These are phyloP conservation scores for Aerospiza tachiro DNA, from an alignment of 2,797 vertebrate species.

Conservation along the genomic window DNA sequence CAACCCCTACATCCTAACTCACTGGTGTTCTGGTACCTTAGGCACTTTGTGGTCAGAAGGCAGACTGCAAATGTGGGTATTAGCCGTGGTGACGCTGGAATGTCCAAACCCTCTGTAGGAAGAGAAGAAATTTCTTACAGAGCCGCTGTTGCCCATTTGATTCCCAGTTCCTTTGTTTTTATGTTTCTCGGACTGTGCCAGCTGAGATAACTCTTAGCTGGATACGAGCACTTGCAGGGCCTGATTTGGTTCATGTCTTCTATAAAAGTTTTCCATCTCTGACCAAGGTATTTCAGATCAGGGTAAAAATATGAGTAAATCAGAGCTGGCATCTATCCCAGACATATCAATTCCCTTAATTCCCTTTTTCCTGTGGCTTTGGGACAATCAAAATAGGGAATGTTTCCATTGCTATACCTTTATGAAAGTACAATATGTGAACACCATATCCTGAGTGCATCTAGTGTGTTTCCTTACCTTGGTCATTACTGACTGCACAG, in stretches of 20 bases:
- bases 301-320: conserved; percentile 77
- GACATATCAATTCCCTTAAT: conserved; percentile 73
- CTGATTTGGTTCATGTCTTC: conserved; percentile 65
- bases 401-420: conserved; percentile 63
- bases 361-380: conserved; percentile 72
- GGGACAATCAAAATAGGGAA: conserved; percentile 77
- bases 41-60: conserved; percentile 50
- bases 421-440: conserved; percentile 58
- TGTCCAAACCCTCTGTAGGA: conserved; percentile 9
- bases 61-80: background rate
- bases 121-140: background rate
- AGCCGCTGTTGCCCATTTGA: background rate
- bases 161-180: conserved; percentile 2
- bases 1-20: conserved; percentile 45
- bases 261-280: conserved; percentile 71
- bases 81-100: background rate
- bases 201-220: conserved; percentile 21
- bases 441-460: background rate
- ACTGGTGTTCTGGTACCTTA: conserved; percentile 50
- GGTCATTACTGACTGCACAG: background rate
- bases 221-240: background rate
- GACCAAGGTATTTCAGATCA: conserved; percentile 74
- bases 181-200: background rate
- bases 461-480: conserved; percentile 48
- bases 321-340: conserved; percentile 74